A percentile compares a stretch with the other conserved stretches of the same genome.
Evolutionary conservation across 2,797 vertebrate genomes (phyloP).

Genomic region (Paramormyrops hopkinsi): DNA sequence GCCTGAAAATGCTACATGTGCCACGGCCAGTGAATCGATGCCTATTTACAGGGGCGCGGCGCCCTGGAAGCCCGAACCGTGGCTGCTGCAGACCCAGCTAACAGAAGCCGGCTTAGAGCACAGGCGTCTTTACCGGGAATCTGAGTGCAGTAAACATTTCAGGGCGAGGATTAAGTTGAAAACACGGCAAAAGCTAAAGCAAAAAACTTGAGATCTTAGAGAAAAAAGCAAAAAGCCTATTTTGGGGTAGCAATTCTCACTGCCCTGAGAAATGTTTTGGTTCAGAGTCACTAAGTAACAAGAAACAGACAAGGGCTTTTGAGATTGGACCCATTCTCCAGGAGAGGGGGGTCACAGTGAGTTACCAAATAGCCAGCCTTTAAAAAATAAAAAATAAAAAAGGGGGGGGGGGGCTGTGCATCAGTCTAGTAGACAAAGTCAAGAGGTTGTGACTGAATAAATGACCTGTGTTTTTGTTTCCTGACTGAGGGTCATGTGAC

Average conservation of each 20-base stretch:
- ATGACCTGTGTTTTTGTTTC: not conserved
- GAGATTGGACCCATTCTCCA: not conserved
- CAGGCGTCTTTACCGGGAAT: not conserved
- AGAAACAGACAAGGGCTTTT: conserved; percentile 45
- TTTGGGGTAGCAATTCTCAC: not conserved
- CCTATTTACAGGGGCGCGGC: conserved; percentile 62
- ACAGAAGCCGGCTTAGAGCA: conserved; percentile 2
- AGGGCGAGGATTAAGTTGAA: not conserved
- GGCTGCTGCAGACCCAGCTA: conserved; percentile 52
- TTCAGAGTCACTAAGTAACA: conserved; percentile 38
- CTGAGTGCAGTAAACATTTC: not conserved
- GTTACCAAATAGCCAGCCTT: not conserved
- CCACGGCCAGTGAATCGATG: conserved; percentile 66
- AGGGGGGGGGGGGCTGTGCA: not conserved
- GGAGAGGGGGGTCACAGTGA: not conserved
- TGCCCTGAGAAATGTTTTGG: not conserved
- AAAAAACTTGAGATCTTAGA: not conserved
- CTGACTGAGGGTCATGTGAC: not conserved
- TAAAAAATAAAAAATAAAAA: not conserved
- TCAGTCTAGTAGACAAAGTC: not conserved
- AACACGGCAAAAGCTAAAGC: not conserved
- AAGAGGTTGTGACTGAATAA: not conserved
- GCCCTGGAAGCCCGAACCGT: conserved; percentile 65
- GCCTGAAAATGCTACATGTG: conserved; percentile 36
- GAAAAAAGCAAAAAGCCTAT: not conserved